These are phyloP conservation scores for Elysia chlorotica DNA, from an alignment of 1,140 invertebrate species.

Conservation along the genomic window DNA sequence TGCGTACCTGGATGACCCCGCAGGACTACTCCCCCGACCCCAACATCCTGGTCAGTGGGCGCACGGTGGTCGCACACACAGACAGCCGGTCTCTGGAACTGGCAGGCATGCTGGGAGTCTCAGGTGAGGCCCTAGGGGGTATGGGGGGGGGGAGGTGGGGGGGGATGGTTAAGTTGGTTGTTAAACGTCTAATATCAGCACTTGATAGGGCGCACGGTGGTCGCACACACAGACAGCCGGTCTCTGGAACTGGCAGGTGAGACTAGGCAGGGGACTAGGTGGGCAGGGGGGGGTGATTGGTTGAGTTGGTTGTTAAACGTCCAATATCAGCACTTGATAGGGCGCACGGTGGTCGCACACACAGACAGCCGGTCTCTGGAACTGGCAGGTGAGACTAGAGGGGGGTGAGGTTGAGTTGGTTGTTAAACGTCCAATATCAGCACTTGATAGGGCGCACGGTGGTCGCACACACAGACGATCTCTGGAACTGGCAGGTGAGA, in stretches of 20 bases:
- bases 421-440: no score
- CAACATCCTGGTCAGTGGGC: constrained; percentile 7
- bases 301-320: not conserved
- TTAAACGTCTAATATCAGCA: not conserved
- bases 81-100: not conserved
- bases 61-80: constrained; percentile 5
- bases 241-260: not conserved
- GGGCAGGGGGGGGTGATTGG: not conserved
- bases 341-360: not conserved
- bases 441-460: no score
- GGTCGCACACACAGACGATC: no score
- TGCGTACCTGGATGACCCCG: constrained; percentile 5
- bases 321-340: not conserved
- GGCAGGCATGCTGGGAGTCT: not conserved
- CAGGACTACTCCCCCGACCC: constrained; percentile 3
- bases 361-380: no score
- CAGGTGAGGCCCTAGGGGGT: not conserved
- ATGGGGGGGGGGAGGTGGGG: not conserved
- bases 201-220: not conserved
- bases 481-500: no score
- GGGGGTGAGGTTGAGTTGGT: no score
- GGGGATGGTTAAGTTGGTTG: not conserved
- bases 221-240: not conserved
- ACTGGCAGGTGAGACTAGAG: no score
- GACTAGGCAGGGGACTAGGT: not conserved